Evolutionary conservation across 2,888 invertebrate genomes (phyloP).

Genomic region (Tholera decimalis): DNA sequence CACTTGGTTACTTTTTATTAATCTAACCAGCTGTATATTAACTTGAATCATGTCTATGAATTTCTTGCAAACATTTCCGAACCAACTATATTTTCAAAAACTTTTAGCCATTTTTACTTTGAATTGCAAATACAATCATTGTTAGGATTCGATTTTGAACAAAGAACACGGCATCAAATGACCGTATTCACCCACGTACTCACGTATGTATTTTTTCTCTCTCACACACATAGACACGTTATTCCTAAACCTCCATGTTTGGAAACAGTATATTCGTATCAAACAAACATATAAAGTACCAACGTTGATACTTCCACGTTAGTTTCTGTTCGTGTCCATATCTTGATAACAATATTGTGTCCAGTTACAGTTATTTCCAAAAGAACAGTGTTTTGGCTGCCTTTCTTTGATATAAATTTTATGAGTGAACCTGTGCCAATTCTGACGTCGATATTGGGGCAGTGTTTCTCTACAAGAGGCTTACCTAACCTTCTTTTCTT

Average conservation of each 20-base stretch:
- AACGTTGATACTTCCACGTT: constrained; percentile 26
- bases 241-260: neutral
- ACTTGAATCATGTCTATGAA: neutral
- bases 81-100: neutral
- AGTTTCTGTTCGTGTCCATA: constrained; percentile 40
- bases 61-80: neutral
- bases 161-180: neutral
- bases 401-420: constrained; percentile 40
- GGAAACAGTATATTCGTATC: neutral
- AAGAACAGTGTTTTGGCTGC: constrained; percentile 33
- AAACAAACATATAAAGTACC: constrained; percentile 25
- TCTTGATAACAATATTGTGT: constrained; percentile 56
- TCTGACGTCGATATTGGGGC: constrained; percentile 25
- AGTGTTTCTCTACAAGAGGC: constrained; percentile 20
- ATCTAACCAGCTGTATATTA: no score
- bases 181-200: neutral
- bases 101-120: neutral
- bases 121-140: neutral
- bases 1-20: no score
- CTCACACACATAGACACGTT: neutral
- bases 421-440: constrained; percentile 48
- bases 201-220: constrained; percentile 1
- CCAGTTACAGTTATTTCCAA: constrained; percentile 35
- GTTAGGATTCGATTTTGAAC: neutral
- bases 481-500: constrained; percentile 18